These are phyloP conservation scores for Centrocercus urophasianus DNA, from an alignment of 2,113 vertebrate genomes.

Conservation along the genomic window DNA sequence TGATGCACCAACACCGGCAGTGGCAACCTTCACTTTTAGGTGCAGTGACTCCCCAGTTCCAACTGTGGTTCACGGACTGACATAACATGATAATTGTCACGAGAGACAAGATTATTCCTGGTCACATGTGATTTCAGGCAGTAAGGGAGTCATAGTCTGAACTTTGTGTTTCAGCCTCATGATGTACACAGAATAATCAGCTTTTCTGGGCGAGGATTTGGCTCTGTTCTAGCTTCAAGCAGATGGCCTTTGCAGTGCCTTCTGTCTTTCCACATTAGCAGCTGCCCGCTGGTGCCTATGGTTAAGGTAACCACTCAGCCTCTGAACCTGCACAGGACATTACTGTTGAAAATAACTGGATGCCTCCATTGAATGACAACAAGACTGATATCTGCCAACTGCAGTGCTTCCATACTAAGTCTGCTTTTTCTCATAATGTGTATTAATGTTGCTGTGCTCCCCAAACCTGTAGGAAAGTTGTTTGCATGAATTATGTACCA, in stretches of 20 bases:
- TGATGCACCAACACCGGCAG: neutral
- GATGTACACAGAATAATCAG: neutral
- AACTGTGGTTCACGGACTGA: rapidly evolving
- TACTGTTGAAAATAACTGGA: rapidly evolving
- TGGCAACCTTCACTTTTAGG: neutral
- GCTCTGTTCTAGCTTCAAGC: neutral
- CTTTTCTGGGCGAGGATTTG: neutral
- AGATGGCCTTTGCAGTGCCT: neutral
- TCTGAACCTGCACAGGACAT: neutral
- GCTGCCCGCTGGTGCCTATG: neutral
- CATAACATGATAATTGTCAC: neutral
- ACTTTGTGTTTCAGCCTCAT: neutral
- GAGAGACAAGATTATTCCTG: neutral
- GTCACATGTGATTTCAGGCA: neutral
- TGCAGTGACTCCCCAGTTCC: neutral
- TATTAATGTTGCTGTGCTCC: neutral
- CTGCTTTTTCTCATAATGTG: neutral
- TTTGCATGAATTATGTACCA: neutral
- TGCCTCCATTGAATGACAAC: neutral
- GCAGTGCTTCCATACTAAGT: neutral
- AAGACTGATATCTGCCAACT: neutral
- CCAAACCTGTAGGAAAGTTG: neutral
- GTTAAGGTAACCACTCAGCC: neutral
- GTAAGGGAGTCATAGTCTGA: neutral
- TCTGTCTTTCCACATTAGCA: neutral